Evolutionary conservation across 2,113 vertebrate genomes (phyloP).

Genomic region (Limanda limanda): DNA sequence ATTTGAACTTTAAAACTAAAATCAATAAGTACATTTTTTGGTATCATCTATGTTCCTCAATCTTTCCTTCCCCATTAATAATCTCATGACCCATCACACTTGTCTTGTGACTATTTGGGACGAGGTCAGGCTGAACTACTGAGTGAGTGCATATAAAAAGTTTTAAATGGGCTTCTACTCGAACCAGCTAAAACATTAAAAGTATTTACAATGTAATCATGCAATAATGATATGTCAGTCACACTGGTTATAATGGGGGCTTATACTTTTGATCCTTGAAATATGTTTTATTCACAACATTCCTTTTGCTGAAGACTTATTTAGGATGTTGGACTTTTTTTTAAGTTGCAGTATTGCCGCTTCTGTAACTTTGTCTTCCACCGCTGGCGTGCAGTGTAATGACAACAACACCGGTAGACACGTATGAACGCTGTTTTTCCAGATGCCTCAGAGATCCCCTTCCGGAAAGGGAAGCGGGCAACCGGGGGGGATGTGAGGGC

Average conservation of each 20-base stretch:
- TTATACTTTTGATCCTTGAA: neutral
- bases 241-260: no score
- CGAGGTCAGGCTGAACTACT: neutral
- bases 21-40: neutral
- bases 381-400: constrained; percentile 21
- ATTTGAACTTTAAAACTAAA: no score
- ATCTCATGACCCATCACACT: neutral
- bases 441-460: constrained; percentile 67
- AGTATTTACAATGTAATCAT: neutral
- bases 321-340: neutral
- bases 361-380: constrained; percentile 13
- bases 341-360: constrained; percentile 19
- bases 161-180: no score
- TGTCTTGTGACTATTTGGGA: neutral
- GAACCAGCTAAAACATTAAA: no score
- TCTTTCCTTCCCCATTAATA: neutral
- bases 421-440: constrained; percentile 73
- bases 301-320: neutral
- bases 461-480: constrained; percentile 80
- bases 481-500: constrained; percentile 60
- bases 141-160: no score
- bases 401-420: constrained; percentile 55
- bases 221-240: no score
- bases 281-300: neutral
- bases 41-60: neutral